Evolutionary conservation across 1,140 invertebrate genomes (phyloP).

Genomic region (Hyphantria cunea): DNA sequence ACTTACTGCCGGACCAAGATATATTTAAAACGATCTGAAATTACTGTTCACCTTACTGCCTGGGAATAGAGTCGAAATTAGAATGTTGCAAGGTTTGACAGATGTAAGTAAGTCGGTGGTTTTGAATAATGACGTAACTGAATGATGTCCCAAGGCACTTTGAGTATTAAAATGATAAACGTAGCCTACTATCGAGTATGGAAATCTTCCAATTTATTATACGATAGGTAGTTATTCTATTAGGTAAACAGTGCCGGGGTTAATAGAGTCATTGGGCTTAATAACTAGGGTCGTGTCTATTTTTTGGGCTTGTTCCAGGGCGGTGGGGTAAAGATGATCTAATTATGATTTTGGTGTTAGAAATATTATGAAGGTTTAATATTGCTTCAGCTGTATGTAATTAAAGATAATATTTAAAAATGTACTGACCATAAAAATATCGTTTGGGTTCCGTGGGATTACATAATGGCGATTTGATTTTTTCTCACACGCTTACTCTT

Average conservation of each 20-base stretch:
- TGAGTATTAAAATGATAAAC: slow-evolving; percentile 79
- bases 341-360: slow-evolving; percentile 8
- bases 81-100: not conserved
- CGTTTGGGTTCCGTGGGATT: too few relatives aligned
- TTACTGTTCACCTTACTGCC: not conserved
- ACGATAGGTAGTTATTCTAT: slow-evolving; percentile 78
- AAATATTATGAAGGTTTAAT: too few relatives aligned
- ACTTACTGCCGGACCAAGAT: slow-evolving; percentile 32
- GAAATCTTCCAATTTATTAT: slow-evolving; percentile 81
- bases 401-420: too few relatives aligned
- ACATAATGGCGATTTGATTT: too few relatives aligned
- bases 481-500: too few relatives aligned
- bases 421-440: too few relatives aligned
- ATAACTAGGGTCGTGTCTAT: slow-evolving; percentile 43
- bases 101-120: slow-evolving; percentile 19
- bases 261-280: slow-evolving; percentile 75
- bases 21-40: slow-evolving; percentile 19
- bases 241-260: slow-evolving; percentile 74
- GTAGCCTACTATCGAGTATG: slow-evolving; percentile 69
- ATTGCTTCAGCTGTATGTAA: too few relatives aligned
- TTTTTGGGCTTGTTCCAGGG: slow-evolving; percentile 15
- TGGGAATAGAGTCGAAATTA: slow-evolving; percentile 14
- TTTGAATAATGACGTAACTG: slow-evolving; percentile 64
- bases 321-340: slow-evolving; percentile 2
- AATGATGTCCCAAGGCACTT: slow-evolving; percentile 58